These are phyloP conservation scores for Ochropleura plecta DNA, from an alignment of 2,888 invertebrate species.

Conservation along the genomic window DNA sequence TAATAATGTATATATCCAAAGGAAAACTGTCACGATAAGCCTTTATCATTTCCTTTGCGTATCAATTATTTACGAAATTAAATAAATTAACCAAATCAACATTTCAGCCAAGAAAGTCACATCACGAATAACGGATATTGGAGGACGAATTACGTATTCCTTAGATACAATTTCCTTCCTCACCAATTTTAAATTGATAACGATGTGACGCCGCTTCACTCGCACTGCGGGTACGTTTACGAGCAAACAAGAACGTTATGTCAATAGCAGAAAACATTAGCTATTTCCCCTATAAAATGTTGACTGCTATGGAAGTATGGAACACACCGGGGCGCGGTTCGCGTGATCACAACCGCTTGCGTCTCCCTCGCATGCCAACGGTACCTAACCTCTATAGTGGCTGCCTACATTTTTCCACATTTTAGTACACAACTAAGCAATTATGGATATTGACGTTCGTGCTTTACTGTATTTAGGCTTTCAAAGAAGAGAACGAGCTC, in stretches of 20 bases:
- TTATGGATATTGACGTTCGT: constrained; percentile 78
- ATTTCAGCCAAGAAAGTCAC: constrained; percentile 19
- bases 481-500: constrained; percentile 65
- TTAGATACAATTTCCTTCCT: constrained; percentile 60
- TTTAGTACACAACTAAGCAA: constrained; percentile 75
- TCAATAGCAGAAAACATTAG: constrained; percentile 75
- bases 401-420: constrained; percentile 75
- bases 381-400: constrained; percentile 68
- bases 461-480: constrained; percentile 69
- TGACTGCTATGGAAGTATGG: constrained; percentile 54
- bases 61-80: constrained; percentile 5
- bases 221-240: constrained; percentile 61
- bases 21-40: constrained; percentile 1
- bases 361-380: constrained; percentile 74
- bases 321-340: constrained; percentile 74
- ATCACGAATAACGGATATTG: constrained; percentile 17
- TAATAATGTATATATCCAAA: too few species aligned
- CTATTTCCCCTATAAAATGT: constrained; percentile 73
- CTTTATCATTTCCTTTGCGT: constrained; percentile 12
- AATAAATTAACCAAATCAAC: constrained; percentile 30
- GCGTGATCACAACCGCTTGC: constrained; percentile 76
- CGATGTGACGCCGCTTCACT: constrained; percentile 59
- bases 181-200: constrained; percentile 64
- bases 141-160: constrained; percentile 42
- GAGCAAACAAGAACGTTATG: constrained; percentile 69